Base-by-base conservation (phyloP, 2,888 invertebrate species). In the Acleris literana region DNA sequence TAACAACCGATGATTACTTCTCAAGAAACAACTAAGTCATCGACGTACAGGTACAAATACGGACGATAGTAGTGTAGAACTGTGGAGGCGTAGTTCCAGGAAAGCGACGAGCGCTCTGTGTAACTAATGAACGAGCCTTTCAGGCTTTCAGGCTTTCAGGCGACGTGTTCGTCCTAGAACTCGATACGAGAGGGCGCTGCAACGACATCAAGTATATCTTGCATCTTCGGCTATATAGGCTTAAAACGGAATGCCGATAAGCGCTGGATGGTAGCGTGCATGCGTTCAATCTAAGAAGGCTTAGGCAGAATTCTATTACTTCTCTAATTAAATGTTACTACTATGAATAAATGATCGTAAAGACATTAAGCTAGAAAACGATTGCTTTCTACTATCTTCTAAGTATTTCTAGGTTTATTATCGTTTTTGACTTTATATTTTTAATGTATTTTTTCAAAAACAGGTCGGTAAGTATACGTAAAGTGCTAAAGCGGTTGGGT, bases 81-180 rank as follows among this genome's bases (percentile, higher is more conserved):
- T 48, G 16, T 6, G 20, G 49, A 3, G 22, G 44, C 17, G 17
- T 46, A 57, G 55, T 48, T 59, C 54, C 65, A 65, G 52, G 20
- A 51, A 55, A 46, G 56, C 49, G 17, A 13, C 33, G 49, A 59
- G 58, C 62, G 56, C 65, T 33, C n/a, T 57, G 51, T 71, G 69
- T 70, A 70, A 68, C 56, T 66, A 61, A 65, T 56, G 54, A 51
- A 51, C 55, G 77, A 83, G 82, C 79, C 81, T 79, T 84, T 78
- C 80, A 39, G 81, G 84, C 69, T 80, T 84, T 81, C 83, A 39
- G 81, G 84, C 69, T 80, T 84, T 81, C 83, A 82, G 83, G 64
- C 63, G 76, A 71, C 77, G 68, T 78, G 75, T 74, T 83, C 70
- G 81, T 85, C 69, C 74, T 20, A n/a, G 48, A 54, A 25, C 48